Conservation (phyloP, 2,797 vertebrate genomes). For the Carcharodon carcharias region DNA sequence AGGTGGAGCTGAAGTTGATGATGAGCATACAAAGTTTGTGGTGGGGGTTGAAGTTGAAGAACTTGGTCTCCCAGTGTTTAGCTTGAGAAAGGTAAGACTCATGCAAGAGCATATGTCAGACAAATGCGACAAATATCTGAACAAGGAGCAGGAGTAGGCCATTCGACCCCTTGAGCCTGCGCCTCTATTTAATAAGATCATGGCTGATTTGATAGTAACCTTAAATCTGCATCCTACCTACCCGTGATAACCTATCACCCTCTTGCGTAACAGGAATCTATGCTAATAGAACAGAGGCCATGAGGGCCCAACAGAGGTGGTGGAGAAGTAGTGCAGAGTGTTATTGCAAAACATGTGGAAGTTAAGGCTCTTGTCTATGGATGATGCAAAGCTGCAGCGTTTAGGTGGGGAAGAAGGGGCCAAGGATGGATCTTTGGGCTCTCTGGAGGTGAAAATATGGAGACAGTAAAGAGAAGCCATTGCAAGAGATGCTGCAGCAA, state of each 20-base stretch:
- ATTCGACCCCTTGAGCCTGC: too few relatives aligned
- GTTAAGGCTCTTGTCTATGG: background rate
- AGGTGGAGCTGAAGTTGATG: background rate
- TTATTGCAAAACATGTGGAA: background rate
- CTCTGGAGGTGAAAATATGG: background rate
- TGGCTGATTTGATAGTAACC: too few relatives aligned
- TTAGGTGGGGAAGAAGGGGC: background rate
- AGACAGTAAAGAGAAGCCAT: too few relatives aligned
- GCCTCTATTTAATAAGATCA: too few relatives aligned
- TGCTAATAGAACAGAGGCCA: background rate
- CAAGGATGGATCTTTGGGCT: background rate
- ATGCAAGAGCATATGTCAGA: background rate
- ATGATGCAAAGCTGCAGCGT: background rate
- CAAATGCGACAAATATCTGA: too few relatives aligned
- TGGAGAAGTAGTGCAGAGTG: background rate
- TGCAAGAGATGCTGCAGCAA: background rate
- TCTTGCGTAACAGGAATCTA: too few relatives aligned
- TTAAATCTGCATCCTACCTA: too few relatives aligned
- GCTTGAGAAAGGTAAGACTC: background rate
- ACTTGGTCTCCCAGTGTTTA: background rate
- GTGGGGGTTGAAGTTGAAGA: background rate
- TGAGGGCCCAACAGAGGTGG: background rate
- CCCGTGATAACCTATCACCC: too few relatives aligned
- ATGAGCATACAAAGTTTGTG: background rate
- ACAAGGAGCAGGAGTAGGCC: too few relatives aligned